Evolutionary conservation across 2,888 invertebrate genomes (phyloP), one percentile per base, ranked within the genome.

Genomic region (Andrena camellia): DNA sequence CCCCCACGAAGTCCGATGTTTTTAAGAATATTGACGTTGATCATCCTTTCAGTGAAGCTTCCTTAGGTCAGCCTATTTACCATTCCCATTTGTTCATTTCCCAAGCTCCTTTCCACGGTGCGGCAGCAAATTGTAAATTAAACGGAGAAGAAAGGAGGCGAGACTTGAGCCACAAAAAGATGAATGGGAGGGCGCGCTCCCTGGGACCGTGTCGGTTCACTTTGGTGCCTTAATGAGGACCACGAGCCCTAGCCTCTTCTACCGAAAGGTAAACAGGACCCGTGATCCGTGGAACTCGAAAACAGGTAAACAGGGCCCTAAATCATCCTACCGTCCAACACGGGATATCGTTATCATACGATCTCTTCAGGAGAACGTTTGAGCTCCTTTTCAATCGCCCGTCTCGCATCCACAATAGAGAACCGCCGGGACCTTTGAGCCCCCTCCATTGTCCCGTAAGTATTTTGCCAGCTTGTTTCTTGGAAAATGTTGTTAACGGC

Each of bases 251-350:
- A 75, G 70, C 68, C 59, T 60, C 59, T 67, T 26, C 74, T 74
- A 48, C 64, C 70, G 63, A 68, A 71, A 80, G 71, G 83, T 75
- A 78, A 81, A 83, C 74, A 74, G 74, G 67, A 31, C 35, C 82
- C 60, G 23, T 20, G 68, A 68, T 75, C 71, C 50, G 76, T 78
- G 81, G 71, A 83, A 57, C 78, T 54, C 64, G 74, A 66, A 83
- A 81, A 84, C 82, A 81, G 81, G 87, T 87, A 88, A 90, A 86
- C 86, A 83, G 82, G 84, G 64, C 77, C 85, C 80, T 90, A 90
- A 89, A 89, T 90, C 90, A 89, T 88, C 74, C 80, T 66, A 81
- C 60, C 42, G 17, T 59, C 57, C 52, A 50, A 23, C 72, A 48
- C 29, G 71, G 74, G 70, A 81, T 84, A 81, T 74, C 82, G 81